These are phyloP conservation scores for Gallinago paraguaiae DNA, from an alignment of 2,113 vertebrate genomes.

Conservation along the genomic window DNA sequence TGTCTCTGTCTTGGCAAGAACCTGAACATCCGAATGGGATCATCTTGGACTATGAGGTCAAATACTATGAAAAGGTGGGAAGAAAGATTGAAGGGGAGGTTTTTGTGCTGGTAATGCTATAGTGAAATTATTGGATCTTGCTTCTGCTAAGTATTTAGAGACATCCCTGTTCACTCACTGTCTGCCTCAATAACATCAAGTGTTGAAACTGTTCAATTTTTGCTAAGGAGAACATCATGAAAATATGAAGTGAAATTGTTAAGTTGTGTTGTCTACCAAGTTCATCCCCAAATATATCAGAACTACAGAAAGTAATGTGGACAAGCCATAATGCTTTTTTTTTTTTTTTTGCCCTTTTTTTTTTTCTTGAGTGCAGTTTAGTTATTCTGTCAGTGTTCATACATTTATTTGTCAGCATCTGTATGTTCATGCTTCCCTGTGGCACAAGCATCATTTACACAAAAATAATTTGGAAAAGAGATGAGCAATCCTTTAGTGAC, in stretches of 20 bases:
- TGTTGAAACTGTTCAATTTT: background rate
- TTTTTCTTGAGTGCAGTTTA: background rate
- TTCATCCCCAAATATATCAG: background rate
- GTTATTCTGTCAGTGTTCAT: background rate
- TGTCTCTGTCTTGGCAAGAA: slow-evolving; percentile 94
- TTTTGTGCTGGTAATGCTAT: background rate
- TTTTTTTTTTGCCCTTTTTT: background rate
- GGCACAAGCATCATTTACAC: background rate
- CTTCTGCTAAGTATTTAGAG: background rate
- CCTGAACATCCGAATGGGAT: slow-evolving; percentile 97
- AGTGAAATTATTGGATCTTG: background rate
- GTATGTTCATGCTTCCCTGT: background rate
- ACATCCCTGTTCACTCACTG: background rate
- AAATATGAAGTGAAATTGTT: background rate
- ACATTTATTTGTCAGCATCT: background rate
- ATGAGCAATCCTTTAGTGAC: background rate
- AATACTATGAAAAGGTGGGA: slow-evolving; percentile 99
- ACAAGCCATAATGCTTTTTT: background rate
- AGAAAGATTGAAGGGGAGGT: background rate
- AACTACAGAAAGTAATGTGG: background rate
- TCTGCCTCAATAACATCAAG: background rate
- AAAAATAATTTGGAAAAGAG: background rate
- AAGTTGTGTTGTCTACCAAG: background rate
- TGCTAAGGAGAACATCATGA: background rate
- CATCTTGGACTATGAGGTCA: slow-evolving; percentile 98